A percentile compares a stretch with the other conserved stretches of the same genome.
Evolutionary conservation across 1,140 invertebrate species (phyloP).

Genomic region (Drosophila seguyi): DNA sequence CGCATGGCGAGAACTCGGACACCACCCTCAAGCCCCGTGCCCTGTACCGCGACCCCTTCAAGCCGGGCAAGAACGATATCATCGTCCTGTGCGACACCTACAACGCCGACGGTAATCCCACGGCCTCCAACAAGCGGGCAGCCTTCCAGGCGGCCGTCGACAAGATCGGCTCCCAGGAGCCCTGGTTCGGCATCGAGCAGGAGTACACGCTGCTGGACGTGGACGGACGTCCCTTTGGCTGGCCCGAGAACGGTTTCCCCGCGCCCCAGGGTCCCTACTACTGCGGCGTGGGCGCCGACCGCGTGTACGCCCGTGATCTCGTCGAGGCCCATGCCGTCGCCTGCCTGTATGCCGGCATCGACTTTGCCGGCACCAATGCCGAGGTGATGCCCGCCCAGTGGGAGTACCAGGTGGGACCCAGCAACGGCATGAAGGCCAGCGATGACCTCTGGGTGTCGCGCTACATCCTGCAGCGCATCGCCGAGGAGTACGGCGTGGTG

Average conservation of each 20-base stretch:
- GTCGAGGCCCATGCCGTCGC: slow-evolving; percentile 93
- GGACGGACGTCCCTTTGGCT: slow-evolving; percentile 95
- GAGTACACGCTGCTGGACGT: slow-evolving; percentile 96
- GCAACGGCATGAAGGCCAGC: slow-evolving; percentile 92
- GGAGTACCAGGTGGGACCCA: slow-evolving; percentile 89
- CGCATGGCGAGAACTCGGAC: slow-evolving; percentile 93
- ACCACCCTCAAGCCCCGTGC: slow-evolving; percentile 93
- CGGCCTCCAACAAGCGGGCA: slow-evolving; percentile 85
- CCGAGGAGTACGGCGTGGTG: slow-evolving; percentile 95
- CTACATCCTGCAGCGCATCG: slow-evolving; percentile 91
- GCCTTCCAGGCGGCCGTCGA: slow-evolving; percentile 72
- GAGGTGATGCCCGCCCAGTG: slow-evolving; percentile 96
- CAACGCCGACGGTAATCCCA: slow-evolving; percentile 87
- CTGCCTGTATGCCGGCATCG: slow-evolving; percentile 95
- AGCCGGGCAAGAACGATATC: slow-evolving; percentile 91
- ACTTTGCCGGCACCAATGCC: slow-evolving; percentile 95
- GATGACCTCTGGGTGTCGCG: slow-evolving; percentile 95
- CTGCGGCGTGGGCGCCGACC: slow-evolving; percentile 97
- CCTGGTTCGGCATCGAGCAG: slow-evolving; percentile 97
- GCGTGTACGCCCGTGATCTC: slow-evolving; percentile 96
- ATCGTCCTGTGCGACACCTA: slow-evolving; percentile 94
- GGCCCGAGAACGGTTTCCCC: slow-evolving; percentile 96
- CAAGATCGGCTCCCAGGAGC: slow-evolving; percentile 87
- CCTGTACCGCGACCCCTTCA: slow-evolving; percentile 95
- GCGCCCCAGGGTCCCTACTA: slow-evolving; percentile 96